Evolutionary conservation across 2,888 invertebrate genomes (phyloP).

Genomic region (Andrena fulva): DNA sequence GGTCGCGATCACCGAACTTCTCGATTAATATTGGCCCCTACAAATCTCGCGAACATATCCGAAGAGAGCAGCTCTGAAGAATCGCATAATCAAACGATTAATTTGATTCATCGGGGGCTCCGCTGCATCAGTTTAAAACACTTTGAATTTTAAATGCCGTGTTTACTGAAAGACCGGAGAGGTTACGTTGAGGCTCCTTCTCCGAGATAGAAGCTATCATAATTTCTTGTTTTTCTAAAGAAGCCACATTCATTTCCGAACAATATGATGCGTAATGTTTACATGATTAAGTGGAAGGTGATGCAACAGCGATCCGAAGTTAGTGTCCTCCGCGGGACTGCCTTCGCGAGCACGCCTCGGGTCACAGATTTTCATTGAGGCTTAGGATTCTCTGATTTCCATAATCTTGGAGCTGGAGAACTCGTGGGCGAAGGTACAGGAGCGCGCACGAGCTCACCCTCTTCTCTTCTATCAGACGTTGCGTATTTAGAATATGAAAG

Average conservation of each 20-base stretch:
- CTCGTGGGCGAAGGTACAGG: too few relatives aligned
- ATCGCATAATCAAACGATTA: too few relatives aligned
- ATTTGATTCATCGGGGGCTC: too few relatives aligned
- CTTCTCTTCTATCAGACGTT: too few relatives aligned
- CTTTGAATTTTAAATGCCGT: neutral
- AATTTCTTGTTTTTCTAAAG: neutral
- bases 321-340: conserved; percentile 8
- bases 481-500: neutral
- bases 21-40: too few relatives aligned
- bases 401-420: neutral
- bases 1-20: conserved; percentile 14
- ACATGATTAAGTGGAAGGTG: conserved; percentile 19
- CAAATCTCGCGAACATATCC: too few relatives aligned
- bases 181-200: neutral
- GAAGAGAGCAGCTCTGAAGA: too few relatives aligned
- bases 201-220: neutral
- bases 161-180: neutral
- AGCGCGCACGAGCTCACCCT: too few relatives aligned
- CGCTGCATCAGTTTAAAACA: too few relatives aligned
- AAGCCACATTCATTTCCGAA: conserved; percentile 2
- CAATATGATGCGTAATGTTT: conserved; percentile 8
- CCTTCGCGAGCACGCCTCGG: neutral
- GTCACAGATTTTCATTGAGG: neutral
- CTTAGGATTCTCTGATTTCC: neutral
- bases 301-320: conserved; percentile 34